A percentile compares a stretch with the other conserved stretches of the same genome.
phyloP scores from a whole-genome alignment of 1,140 invertebrate genomes.

The Drosophila watanabei region DNA sequence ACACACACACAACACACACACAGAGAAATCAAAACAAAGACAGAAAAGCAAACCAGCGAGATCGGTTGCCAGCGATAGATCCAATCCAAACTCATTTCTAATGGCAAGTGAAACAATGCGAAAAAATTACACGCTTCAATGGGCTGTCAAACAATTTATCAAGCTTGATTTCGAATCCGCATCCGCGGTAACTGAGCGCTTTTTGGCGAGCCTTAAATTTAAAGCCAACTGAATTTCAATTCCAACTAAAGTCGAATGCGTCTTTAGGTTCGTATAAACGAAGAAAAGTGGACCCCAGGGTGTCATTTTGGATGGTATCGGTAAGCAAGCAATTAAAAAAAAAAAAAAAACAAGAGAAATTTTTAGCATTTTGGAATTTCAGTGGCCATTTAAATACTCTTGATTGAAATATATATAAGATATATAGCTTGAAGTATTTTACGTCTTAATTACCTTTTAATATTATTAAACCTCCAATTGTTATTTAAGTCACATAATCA shows the following conservation, averaged over 20 bases:
- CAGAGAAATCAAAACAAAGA: slow-evolving; percentile 6
- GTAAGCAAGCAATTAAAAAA: slow-evolving; percentile 29
- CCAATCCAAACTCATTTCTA: slow-evolving; percentile 40
- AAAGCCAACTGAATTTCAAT: slow-evolving; percentile 32
- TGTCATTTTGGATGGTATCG: slow-evolving; percentile 17
- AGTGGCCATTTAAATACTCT: slow-evolving; percentile 9
- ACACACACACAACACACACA: slow-evolving; percentile 2
- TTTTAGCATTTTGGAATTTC: not conserved
- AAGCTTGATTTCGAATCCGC: slow-evolving; percentile 29
- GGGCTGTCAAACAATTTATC: slow-evolving; percentile 48
- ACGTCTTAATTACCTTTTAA: not conserved
- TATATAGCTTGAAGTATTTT: not conserved
- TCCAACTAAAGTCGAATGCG: slow-evolving; percentile 4
- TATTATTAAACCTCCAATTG: not conserved
- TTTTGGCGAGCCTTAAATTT: slow-evolving; percentile 34
- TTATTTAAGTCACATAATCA: slow-evolving; percentile 9
- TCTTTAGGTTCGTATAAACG: slow-evolving; percentile 6
- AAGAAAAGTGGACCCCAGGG: slow-evolving; percentile 54
- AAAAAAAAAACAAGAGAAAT: slow-evolving; percentile 35
- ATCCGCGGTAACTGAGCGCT: slow-evolving; percentile 4
- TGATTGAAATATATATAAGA: not conserved
- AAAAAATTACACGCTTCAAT: slow-evolving; percentile 55
- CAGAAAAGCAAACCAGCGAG: slow-evolving; percentile 24
- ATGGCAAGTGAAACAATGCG: slow-evolving; percentile 59
- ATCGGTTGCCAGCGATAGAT: slow-evolving; percentile 51